phyloP scores from a whole-genome alignment of 1,140 invertebrate genomes.

The Drosophila oshimai region DNA sequence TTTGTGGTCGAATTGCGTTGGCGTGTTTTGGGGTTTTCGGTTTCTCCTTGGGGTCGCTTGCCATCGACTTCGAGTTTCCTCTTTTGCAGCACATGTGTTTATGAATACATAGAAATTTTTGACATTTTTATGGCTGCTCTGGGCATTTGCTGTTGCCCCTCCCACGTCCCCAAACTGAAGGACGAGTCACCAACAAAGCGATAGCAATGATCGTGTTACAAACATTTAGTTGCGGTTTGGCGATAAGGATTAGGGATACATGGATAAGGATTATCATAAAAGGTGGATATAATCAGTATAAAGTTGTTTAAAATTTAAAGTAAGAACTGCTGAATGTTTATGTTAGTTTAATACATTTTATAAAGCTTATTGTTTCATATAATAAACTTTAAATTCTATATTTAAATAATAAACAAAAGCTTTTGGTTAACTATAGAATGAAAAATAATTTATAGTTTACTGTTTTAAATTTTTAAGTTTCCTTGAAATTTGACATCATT shows the following conservation, averaged over 20 bases:
- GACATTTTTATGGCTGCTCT: conserved; percentile 73
- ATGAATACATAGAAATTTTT: conserved; percentile 72
- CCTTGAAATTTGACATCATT: no score
- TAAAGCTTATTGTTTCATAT: no score
- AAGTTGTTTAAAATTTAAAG: neutral
- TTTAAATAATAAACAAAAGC: no score
- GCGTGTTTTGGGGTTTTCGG: conserved; percentile 53
- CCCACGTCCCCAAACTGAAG: conserved; percentile 7
- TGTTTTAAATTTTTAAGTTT: no score
- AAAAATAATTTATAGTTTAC: no score
- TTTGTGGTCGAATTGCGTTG: conserved; percentile 48
- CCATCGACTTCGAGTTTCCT: conserved; percentile 11
- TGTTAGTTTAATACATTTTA: no score
- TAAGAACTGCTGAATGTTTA: no score
- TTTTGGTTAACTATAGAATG: no score
- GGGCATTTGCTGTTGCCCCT: conserved; percentile 22
- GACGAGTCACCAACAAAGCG: neutral
- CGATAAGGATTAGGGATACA: conserved; percentile 11
- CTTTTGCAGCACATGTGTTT: conserved; percentile 63
- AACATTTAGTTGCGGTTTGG: conserved; percentile 19
- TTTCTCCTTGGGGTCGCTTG: conserved; percentile 47
- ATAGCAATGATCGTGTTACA: conserved; percentile 50
- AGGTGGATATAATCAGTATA: neutral
- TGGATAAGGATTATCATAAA: neutral
- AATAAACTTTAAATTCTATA: no score